Evolutionary conservation across 1,140 invertebrate species (phyloP), one percentile per base, ranked within the genome.

Genomic region (Pectinophora gossypiella): DNA sequence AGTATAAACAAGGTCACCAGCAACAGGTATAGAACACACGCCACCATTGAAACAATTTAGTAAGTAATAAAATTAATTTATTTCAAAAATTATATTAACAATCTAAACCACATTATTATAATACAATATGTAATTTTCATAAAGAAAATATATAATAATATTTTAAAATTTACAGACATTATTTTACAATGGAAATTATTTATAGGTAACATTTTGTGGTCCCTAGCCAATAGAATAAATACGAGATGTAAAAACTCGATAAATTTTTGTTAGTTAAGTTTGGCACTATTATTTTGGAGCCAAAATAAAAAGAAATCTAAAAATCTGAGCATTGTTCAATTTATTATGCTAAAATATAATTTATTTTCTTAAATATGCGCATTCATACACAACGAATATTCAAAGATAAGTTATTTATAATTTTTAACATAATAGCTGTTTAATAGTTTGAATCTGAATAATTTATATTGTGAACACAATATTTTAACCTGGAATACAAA

Each of bases 71-170:
- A 77, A 76, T 73, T 69, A 71, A 71, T 82, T 78, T 76, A 76
- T 73, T 78, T 57, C 59, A 74, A 72, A 73, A 76, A 68, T 60
- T 64, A 69, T 72, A 63, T 61, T 72, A 82, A 82, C 76, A 78
- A 68, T 69, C 65, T 68, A 70, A 66, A 68, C 59, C 51, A 71
- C 58, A 68, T 55, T 67, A 64, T 61, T 71, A 82, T 67, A 61
- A 65, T 70, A 76, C 56, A 69, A 56, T 68, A 54, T 62, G 43
- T 48, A 46, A 52, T 68, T 62, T 74, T 56, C 64, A 65, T 48
- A 65, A 53, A 57, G 52, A 64, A 64, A 70, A 40, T 40, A 18
- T 57, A 67, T 59, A 53, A 63, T 54, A 51, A 58, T 60, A 56
- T 65, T 64, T 70, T 65, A 69, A 64, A 63, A 72, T 74, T 72